Evolutionary conservation across 1,140 invertebrate species (phyloP).

Genomic region (Lanistes nyassanus): DNA sequence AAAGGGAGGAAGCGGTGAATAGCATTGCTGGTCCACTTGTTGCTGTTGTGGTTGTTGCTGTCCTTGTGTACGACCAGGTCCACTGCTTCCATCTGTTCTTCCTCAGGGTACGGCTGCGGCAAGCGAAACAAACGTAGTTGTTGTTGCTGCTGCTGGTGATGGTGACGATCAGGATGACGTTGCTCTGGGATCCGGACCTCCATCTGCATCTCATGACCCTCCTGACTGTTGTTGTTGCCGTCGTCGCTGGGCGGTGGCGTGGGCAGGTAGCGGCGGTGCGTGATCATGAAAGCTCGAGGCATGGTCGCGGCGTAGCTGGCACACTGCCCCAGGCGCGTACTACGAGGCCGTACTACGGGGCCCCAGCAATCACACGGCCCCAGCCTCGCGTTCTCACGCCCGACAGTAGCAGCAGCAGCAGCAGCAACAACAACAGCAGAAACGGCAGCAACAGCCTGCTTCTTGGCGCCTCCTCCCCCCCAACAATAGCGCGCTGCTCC

Average conservation of each 20-base stretch:
- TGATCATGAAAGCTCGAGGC: constrained; percentile 37
- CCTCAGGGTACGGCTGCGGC: background rate
- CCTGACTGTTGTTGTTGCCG: background rate
- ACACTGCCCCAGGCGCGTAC: too few species aligned
- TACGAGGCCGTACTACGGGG: too few species aligned
- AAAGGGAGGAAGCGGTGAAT: background rate
- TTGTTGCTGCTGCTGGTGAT: constrained; percentile 1
- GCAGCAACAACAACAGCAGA: too few species aligned
- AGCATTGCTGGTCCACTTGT: too few species aligned
- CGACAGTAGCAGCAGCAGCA: too few species aligned
- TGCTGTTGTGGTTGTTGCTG: background rate
- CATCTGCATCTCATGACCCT: too few species aligned
- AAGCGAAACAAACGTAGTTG: too few species aligned
- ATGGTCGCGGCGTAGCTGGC: constrained; percentile 18
- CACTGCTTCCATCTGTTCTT: constrained; percentile 20
- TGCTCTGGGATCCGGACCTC: too few species aligned
- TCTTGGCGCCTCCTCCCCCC: background rate
- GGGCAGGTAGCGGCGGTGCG: constrained; percentile 34
- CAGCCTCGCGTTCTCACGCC: too few species aligned
- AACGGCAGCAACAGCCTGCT: too few species aligned
- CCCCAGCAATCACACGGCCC: too few species aligned
- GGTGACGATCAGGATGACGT: background rate
- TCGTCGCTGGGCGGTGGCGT: constrained; percentile 1
- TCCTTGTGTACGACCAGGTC: constrained; percentile 13
- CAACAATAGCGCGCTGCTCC: background rate